A percentile compares a stretch with the other conserved stretches of the same genome.
These are phyloP conservation scores for Camponotus vicinus DNA, from an alignment of 1,140 invertebrate genomes.

Conservation along the genomic window DNA sequence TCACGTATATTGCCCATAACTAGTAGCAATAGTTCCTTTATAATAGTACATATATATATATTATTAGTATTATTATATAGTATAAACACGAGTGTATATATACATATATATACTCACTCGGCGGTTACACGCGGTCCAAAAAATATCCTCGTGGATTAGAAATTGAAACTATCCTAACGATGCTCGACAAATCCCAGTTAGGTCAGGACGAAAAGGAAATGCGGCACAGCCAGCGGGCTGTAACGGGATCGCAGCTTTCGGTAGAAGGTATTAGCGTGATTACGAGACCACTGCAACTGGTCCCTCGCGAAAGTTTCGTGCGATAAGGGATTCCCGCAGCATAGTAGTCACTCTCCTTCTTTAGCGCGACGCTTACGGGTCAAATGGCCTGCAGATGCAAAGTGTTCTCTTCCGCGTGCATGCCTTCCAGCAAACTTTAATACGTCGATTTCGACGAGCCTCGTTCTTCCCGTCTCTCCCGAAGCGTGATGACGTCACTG, in stretches of 20 bases:
- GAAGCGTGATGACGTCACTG: constrained; percentile 24
- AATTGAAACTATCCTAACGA: constrained; percentile 37
- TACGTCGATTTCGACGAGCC: constrained; percentile 51
- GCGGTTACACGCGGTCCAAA: constrained; percentile 12
- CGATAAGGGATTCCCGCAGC: constrained; percentile 50
- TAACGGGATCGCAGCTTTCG: constrained; percentile 49
- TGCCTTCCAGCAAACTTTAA: constrained; percentile 59
- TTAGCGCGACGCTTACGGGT: constrained; percentile 48
- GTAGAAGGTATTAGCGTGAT: constrained; percentile 61
- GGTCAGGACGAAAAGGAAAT: constrained; percentile 16
- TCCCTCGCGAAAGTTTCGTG: constrained; percentile 56
- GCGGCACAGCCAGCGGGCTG: not conserved
- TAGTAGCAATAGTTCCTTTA: not conserved
- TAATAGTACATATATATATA: not conserved
- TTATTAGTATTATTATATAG: not conserved
- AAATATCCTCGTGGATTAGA: constrained; percentile 52
- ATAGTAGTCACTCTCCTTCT: constrained; percentile 59
- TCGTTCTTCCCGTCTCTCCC: not conserved
- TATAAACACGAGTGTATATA: not conserved
- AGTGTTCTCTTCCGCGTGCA: constrained; percentile 48
- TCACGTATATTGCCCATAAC: constrained; percentile 16
- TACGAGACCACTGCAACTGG: constrained; percentile 57
- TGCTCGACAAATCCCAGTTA: constrained; percentile 12
- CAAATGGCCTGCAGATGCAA: constrained; percentile 64
- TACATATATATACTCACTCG: not conserved